These are phyloP conservation scores for Rhynchotus rufescens DNA, from an alignment of 2,797 vertebrate species.

Conservation along the genomic window DNA sequence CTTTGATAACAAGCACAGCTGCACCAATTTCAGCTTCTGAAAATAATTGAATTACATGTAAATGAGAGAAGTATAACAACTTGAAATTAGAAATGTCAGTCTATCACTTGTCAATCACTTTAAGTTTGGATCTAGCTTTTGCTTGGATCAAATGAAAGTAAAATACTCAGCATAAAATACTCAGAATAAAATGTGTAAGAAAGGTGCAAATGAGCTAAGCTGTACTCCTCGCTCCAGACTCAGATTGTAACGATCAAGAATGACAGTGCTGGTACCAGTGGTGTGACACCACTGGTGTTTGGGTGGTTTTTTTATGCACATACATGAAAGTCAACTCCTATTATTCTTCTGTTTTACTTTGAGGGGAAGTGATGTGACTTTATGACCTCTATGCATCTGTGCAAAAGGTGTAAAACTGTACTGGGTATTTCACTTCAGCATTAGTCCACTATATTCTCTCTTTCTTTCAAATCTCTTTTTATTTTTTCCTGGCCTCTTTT, in stretches of 20 bases:
- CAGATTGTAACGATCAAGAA: not conserved
- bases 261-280: not conserved
- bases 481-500: not conserved
- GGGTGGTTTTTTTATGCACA: too few relatives aligned
- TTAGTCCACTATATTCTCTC: not conserved
- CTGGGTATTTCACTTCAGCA: not conserved
- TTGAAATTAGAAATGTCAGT: not conserved
- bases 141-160: not conserved
- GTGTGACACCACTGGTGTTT: too few relatives aligned
- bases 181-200: not conserved
- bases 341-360: not conserved
- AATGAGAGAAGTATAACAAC: not conserved
- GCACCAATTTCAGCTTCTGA: constrained; percentile 86
- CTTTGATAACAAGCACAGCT: constrained; percentile 89
- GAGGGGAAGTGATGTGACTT: not conserved
- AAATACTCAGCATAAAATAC: not conserved
- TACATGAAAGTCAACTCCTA: not conserved
- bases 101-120: not conserved
- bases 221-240: not conserved
- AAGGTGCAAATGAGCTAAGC: not conserved
- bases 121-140: not conserved
- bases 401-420: not conserved
- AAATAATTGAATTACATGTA: constrained; percentile 45
- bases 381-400: not conserved
- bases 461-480: not conserved